phyloP scores from a whole-genome alignment of 2,113 vertebrate genomes.

The Crotalus helleri region DNA sequence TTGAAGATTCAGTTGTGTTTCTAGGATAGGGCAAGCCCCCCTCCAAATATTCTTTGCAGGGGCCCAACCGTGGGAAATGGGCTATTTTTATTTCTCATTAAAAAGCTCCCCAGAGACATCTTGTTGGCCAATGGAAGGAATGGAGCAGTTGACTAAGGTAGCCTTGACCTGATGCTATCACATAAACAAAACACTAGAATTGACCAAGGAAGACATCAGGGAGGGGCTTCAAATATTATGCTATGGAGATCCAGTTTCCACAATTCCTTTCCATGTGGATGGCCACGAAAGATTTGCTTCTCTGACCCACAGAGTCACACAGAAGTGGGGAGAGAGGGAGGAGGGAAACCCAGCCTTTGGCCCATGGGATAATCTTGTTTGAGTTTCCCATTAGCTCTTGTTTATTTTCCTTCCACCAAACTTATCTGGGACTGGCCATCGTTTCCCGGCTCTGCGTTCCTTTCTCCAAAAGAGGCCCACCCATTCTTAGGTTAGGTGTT shows the following conservation, averaged over 20 bases:
- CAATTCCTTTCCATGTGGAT: background rate
- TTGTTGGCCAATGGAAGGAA: background rate
- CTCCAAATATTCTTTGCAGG: background rate
- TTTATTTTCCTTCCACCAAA: conserved; percentile 63
- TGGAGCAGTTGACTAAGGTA: background rate
- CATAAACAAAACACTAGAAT: background rate
- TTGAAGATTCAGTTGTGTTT: background rate
- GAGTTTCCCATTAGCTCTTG: background rate
- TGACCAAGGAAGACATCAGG: background rate
- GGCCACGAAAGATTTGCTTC: background rate
- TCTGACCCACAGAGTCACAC: background rate
- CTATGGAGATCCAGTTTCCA: background rate
- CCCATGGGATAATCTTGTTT: conserved; percentile 17
- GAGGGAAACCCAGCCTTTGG: background rate
- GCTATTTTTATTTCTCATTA: background rate
- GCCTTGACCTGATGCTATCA: background rate
- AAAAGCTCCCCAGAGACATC: background rate
- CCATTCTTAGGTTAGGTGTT: conserved; percentile 63
- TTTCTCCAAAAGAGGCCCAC: conserved; percentile 59
- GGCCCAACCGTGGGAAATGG: background rate
- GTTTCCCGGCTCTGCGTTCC: conserved; percentile 64
- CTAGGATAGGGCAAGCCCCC: background rate
- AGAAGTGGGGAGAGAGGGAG: background rate
- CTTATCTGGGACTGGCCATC: conserved; percentile 45
- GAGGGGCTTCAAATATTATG: background rate